phyloP scores from a whole-genome alignment of 1,140 invertebrate genomes.

The Drosophila pseudoananassae region DNA sequence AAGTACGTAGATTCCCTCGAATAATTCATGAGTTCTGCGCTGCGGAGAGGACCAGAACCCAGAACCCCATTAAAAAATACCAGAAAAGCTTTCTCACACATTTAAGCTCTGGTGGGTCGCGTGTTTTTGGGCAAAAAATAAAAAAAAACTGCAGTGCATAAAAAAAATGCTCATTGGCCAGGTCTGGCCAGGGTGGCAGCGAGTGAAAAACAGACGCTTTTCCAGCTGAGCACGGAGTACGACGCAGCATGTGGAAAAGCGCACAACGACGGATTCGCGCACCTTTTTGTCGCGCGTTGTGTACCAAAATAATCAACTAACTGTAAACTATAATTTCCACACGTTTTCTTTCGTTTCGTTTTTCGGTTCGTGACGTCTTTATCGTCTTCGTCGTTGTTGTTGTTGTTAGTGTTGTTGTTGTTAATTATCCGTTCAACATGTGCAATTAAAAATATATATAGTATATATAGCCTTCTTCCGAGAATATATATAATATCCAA shows the following conservation, averaged over 20 bases:
- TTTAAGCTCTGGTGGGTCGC: conserved; percentile 21
- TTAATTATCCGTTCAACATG: conserved; percentile 32
- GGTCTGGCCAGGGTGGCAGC: conserved; percentile 24
- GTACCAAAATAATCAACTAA: conserved; percentile 25
- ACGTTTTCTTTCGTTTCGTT: conserved; percentile 22
- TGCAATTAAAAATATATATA: conserved; percentile 28
- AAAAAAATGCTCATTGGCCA: conserved; percentile 43
- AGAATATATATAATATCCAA: conserved; percentile 10
- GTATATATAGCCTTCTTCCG: conserved; percentile 21
- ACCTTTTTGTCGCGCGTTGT: conserved; percentile 56
- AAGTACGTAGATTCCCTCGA: conserved; percentile 8
- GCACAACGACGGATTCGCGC: conserved; percentile 59
- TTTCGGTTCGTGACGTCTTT: conserved; percentile 27
- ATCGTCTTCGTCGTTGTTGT: not conserved
- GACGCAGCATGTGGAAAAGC: conserved; percentile 75
- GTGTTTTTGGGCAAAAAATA: conserved; percentile 20
- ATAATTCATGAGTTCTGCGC: conserved; percentile 9
- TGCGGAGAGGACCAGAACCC: not conserved
- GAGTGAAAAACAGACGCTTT: conserved; percentile 56
- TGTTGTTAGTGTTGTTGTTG: conserved; percentile 13
- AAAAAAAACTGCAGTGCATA: conserved; percentile 1
- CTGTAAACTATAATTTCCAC: conserved; percentile 28
- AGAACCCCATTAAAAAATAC: conserved; percentile 20
- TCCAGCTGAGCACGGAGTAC: conserved; percentile 80
- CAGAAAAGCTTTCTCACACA: conserved; percentile 26